Base-by-base conservation (phyloP, 37 sponge, comb jelly and placozoan species). In the Haliclona indistincta region DNA sequence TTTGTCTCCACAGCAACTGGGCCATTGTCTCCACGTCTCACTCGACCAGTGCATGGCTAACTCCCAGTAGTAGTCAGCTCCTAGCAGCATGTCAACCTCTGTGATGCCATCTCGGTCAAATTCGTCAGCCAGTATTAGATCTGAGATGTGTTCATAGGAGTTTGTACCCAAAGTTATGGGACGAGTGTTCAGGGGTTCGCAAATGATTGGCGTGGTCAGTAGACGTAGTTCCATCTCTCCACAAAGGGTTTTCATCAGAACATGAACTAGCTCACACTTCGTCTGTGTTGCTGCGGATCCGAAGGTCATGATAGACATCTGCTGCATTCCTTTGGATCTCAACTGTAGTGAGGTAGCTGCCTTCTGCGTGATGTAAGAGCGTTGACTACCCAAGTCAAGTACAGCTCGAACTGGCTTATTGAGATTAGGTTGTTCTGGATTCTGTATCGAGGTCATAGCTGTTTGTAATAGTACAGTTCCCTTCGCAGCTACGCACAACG, bases 321-420 rank as follows among this genome's bases (percentile, higher is more conserved):
- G 15, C 67, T 65, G 37, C 54, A 33, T 11, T 36, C 38, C 34
- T 3, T 20, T 22, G 20, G 67, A 38, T 30, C 23, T 38, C 28
- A 75, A 41, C 13, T 25, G 3, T 32, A 61, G 40, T 39, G 19
- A 28, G 43, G 26, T 15, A 26, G 22, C 13, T 10, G 39, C 52
- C 22, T 56, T 63, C 19, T 77, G 66, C 22, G 77, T 76, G 49
- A 63, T 63, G 66, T 76, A 76, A 28, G 52, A 76, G 26, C 65
- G 64, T 64, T 66, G 68, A 51, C 68, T 77, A 17, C 68, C 67
- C 35, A 4, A 65, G 38, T 65, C 67, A 37, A 65, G 30, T 10
- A 61, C 15, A 61, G 15, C n/a, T 33, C 38, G 35, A 36, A 65
- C 67, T 61, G 7, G 8, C 25, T 30, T n/a, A 28, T 30, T 28